Percentiles rank a stretch among this genome's conserved stretches.
Evolutionary conservation across 2,888 invertebrate species (phyloP).

Genomic region (Microplitis manilae): DNA sequence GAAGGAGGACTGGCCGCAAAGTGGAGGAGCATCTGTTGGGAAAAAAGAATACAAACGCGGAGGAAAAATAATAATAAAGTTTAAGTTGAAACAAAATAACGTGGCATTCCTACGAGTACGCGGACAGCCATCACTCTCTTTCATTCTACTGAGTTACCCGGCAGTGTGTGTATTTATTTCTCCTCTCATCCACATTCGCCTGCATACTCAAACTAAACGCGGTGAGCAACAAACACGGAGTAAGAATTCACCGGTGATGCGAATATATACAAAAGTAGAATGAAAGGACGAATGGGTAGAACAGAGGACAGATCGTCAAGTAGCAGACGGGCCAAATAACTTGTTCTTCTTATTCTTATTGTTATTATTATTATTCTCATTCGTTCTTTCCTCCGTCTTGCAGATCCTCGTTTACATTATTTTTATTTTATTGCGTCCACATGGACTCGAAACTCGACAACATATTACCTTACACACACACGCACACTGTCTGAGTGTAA

Average conservation of each 20-base stretch:
- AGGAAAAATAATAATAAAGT: slow-evolving; percentile 28
- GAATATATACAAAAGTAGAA: slow-evolving; percentile 22
- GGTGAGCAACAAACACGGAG: slow-evolving; percentile 42
- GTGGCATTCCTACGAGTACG: slow-evolving; percentile 34
- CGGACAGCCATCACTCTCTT: slow-evolving; percentile 42
- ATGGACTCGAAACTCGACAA: neutral
- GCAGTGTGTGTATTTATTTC: neutral
- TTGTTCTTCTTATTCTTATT: slow-evolving; percentile 46
- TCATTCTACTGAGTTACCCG: slow-evolving; percentile 4
- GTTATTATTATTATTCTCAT: slow-evolving; percentile 1
- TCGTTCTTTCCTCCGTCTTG: neutral
- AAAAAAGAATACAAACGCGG: slow-evolving; percentile 13
- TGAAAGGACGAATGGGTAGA: slow-evolving; percentile 45
- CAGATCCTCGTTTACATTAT: slow-evolving; percentile 25
- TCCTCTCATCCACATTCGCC: slow-evolving; percentile 34
- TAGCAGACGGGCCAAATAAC: slow-evolving; percentile 57
- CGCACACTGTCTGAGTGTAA: neutral
- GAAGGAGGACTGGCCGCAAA: neutral
- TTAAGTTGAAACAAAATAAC: slow-evolving; percentile 11
- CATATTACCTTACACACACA: neutral
- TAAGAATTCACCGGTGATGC: slow-evolving; percentile 37
- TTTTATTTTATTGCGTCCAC: slow-evolving; percentile 34
- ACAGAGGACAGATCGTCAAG: slow-evolving; percentile 56
- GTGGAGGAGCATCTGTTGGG: slow-evolving; percentile 8
- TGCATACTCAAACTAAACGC: slow-evolving; percentile 38